Evolutionary conservation across 2,888 invertebrate species (phyloP).

Genomic region (Apodemia zela): DNA sequence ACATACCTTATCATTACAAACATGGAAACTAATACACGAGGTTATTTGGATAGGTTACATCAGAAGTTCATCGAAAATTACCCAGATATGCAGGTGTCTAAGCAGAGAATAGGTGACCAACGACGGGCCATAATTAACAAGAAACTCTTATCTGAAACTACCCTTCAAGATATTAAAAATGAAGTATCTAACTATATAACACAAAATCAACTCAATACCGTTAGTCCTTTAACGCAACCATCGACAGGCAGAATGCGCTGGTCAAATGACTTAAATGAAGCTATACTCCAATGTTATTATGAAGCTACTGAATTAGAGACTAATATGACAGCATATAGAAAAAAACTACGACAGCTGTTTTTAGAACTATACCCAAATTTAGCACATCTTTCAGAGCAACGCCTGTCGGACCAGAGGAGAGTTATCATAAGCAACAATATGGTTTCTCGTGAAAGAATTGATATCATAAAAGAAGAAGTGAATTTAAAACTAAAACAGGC

Average conservation of each 20-base stretch:
- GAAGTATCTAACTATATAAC: no score
- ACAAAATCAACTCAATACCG: no score
- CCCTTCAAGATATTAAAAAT: no score
- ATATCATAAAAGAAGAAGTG: no score
- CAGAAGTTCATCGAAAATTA: slow-evolving; percentile 26
- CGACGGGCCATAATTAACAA: slow-evolving; percentile 30
- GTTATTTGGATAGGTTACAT: slow-evolving; percentile 26
- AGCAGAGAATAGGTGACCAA: slow-evolving; percentile 33
- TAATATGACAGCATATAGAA: neutral
- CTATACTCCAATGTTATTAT: no score
- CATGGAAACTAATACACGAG: neutral
- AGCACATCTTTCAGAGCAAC: neutral
- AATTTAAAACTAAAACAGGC: no score
- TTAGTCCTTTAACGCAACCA: no score
- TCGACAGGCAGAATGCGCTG: no score
- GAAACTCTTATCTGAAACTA: slow-evolving; percentile 13
- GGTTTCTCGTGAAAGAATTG: neutral
- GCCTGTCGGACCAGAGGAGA: neutral
- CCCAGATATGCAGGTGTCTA: slow-evolving; percentile 28
- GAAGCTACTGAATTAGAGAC: neutral
- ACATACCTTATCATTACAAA: slow-evolving; percentile 21
- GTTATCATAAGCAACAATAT: neutral
- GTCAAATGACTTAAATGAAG: no score
- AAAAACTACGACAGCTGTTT: neutral
- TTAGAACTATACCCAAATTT: neutral